A percentile compares a stretch with the other conserved stretches of the same genome.
Evolutionary conservation across 1,140 invertebrate genomes (phyloP).

Genomic region (Solen grandis): DNA sequence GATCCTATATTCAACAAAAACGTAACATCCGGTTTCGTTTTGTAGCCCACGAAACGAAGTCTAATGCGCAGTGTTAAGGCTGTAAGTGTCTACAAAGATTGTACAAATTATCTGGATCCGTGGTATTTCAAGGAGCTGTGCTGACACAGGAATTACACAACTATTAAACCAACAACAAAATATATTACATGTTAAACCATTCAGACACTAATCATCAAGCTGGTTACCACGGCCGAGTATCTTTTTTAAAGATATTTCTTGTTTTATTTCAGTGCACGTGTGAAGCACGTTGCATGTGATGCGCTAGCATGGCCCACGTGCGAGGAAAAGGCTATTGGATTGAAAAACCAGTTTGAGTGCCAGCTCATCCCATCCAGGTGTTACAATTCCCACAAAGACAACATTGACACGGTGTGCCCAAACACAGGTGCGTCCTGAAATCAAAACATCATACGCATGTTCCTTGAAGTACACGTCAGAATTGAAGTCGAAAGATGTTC

Average conservation of each 20-base stretch:
- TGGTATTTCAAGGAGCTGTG: too few species aligned
- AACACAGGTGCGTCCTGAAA: constrained; percentile 37
- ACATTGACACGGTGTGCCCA: constrained; percentile 41
- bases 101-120: too few species aligned
- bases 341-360: constrained; percentile 54
- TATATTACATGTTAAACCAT: too few species aligned
- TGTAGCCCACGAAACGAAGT: too few species aligned
- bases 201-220: too few species aligned
- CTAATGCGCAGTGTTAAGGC: background rate
- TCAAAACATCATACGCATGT: background rate
- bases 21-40: too few species aligned
- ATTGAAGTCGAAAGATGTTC: background rate
- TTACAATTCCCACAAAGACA: constrained; percentile 44
- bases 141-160: too few species aligned
- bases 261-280: constrained; percentile 35
- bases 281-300: constrained; percentile 45
- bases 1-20: too few species aligned
- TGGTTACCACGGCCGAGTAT: too few species aligned
- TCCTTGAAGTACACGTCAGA: too few species aligned
- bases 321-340: background rate
- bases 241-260: too few species aligned
- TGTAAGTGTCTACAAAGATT: background rate
- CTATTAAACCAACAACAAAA: too few species aligned
- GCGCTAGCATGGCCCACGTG: constrained; percentile 39
- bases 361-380: constrained; percentile 44